These are phyloP conservation scores for Anthoscopus minutus DNA, from an alignment of 2,113 vertebrate species.

Conservation along the genomic window DNA sequence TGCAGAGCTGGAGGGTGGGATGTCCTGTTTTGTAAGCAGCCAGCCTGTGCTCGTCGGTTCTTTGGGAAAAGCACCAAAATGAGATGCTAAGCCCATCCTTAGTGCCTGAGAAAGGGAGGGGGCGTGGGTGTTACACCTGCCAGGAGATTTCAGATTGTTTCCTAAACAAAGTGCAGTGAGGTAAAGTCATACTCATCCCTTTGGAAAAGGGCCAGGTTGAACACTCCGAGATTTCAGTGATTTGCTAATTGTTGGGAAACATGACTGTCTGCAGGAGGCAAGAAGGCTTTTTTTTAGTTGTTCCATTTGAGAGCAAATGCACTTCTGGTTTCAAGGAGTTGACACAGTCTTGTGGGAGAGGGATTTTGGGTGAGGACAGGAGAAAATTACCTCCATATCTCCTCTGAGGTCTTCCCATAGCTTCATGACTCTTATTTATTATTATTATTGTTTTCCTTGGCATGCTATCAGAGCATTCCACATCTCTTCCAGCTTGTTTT, in stretches of 20 bases:
- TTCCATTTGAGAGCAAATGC: background rate
- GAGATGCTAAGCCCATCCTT: background rate
- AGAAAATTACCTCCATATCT: background rate
- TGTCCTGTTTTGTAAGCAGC: background rate
- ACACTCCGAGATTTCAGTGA: background rate
- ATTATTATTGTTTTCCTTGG: background rate
- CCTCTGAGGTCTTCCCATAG: background rate
- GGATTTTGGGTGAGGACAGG: background rate
- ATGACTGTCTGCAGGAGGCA: background rate
- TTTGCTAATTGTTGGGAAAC: background rate
- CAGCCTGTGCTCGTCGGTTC: background rate
- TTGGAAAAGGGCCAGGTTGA: background rate
- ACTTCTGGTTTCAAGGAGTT: background rate
- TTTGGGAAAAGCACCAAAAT: background rate
- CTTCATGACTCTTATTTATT: background rate
- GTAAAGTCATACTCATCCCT: background rate
- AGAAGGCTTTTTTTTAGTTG: background rate
- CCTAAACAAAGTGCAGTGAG: background rate
- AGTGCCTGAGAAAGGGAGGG: background rate
- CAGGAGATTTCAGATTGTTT: background rate
- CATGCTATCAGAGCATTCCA: background rate
- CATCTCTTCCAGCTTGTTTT: background rate
- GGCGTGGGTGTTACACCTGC: background rate
- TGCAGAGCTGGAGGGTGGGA: background rate
- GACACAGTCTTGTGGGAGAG: background rate